Percentiles rank a stretch among this genome's conserved stretches.
Conservation (phyloP, 2,888 invertebrate species). For the Epicampocera succincta region DNA sequence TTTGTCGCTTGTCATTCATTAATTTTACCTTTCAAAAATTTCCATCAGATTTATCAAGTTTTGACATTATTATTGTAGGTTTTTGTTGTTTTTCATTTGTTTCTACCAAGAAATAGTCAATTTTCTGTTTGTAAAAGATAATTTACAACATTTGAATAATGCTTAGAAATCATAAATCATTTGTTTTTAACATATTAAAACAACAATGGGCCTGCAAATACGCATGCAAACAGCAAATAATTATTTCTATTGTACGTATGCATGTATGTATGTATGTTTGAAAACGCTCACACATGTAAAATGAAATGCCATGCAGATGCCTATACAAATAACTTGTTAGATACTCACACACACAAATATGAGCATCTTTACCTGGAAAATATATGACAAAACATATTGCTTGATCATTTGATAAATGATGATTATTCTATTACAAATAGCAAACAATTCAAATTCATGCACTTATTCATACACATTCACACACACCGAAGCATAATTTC, state of each 20-base stretch:
- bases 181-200: constrained; percentile 52
- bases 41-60: constrained; percentile 31
- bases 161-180: constrained; percentile 63
- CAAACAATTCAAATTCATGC: constrained; percentile 40
- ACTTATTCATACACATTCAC: neutral
- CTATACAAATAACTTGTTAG: neutral
- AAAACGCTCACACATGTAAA: constrained; percentile 6
- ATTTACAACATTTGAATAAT: constrained; percentile 59
- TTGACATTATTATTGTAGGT: constrained; percentile 40
- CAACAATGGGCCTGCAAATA: constrained; percentile 45
- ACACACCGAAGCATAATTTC: neutral
- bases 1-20: constrained; percentile 25
- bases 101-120: constrained; percentile 43
- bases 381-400: constrained; percentile 64
- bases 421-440: constrained; percentile 64
- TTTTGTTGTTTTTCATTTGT: constrained; percentile 1
- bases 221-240: constrained; percentile 57
- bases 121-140: constrained; percentile 46
- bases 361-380: constrained; percentile 48
- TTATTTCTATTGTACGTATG: constrained; percentile 48
- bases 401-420: constrained; percentile 68
- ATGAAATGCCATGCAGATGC: neutral
- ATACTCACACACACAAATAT: neutral
- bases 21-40: constrained; percentile 29
- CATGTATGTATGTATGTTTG: too few relatives aligned